A percentile compares a stretch with the other conserved stretches of the same genome.
Conservation (phyloP, 2,113 vertebrate species). For the Austrofundulus limnaeus region DNA sequence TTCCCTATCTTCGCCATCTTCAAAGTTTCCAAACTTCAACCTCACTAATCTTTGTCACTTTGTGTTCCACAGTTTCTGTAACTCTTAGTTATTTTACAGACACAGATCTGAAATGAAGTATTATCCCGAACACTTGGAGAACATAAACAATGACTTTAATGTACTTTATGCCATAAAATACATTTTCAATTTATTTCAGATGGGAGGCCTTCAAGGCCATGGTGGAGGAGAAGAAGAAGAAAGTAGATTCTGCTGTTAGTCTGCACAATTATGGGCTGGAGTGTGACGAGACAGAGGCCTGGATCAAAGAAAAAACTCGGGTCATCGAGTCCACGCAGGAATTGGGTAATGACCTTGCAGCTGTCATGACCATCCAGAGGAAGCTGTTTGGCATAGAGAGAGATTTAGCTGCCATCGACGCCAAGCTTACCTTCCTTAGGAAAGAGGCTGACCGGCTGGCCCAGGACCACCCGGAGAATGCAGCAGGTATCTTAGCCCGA, state of each 20-base stretch:
- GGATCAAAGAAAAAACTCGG: slow-evolving; percentile 89
- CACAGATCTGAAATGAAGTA: background rate
- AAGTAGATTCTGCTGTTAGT: slow-evolving; percentile 85
- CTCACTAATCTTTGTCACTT: too few species aligned
- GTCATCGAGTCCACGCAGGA: slow-evolving; percentile 89
- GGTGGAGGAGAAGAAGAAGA: slow-evolving; percentile 81
- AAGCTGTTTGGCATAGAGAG: slow-evolving; percentile 92
- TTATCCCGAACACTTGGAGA: background rate
- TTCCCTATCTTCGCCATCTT: too few species aligned
- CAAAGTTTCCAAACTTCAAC: too few species aligned
- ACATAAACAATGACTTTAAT: background rate
- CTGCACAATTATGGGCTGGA: slow-evolving; percentile 92
- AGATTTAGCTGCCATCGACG: slow-evolving; percentile 84
- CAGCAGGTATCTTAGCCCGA: slow-evolving; percentile 75
- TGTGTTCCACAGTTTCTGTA: too few species aligned
- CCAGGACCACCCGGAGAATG: slow-evolving; percentile 83
- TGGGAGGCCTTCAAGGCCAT: slow-evolving; percentile 88
- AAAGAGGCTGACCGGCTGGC: slow-evolving; percentile 82
- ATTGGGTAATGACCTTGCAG: slow-evolving; percentile 87
- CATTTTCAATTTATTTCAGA: slow-evolving; percentile 71
- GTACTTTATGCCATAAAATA: background rate
- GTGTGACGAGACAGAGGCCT: slow-evolving; percentile 88
- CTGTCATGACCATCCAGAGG: slow-evolving; percentile 91
- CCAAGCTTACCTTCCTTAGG: slow-evolving; percentile 80
- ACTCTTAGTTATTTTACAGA: too few species aligned